A percentile compares a stretch with the other conserved stretches of the same genome.
Evolutionary conservation across 2,888 invertebrate genomes (phyloP).

Genomic region (Spatulosminthurus flaviceps): DNA sequence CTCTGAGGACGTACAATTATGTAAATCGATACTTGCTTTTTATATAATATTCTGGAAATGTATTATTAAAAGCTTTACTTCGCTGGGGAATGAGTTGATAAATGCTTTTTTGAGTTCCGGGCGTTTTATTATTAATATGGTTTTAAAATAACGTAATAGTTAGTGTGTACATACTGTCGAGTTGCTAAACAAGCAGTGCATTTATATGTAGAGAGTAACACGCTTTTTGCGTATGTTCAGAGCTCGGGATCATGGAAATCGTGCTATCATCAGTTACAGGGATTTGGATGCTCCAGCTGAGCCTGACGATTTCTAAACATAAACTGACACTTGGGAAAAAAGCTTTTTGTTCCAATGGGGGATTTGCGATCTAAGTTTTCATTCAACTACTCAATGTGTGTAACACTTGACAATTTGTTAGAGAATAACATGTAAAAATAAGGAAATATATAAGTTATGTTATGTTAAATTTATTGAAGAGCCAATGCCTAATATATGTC

Average conservation of each 20-base stretch:
- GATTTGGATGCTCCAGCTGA: constrained; percentile 93
- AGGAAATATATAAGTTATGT: not conserved
- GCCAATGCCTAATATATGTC: not conserved
- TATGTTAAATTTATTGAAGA: not conserved
- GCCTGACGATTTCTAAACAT: constrained; percentile 78
- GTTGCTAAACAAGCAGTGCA: constrained; percentile 14
- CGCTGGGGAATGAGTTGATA: not conserved
- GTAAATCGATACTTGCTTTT: not conserved
- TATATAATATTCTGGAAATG: not conserved
- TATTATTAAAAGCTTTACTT: constrained; percentile 4
- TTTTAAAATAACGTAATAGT: not conserved
- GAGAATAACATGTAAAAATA: not conserved
- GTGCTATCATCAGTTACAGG: constrained; percentile 90
- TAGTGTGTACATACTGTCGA: not conserved
- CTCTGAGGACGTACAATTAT: not conserved
- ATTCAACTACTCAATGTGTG: not conserved
- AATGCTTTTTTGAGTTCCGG: not conserved
- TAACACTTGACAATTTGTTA: not conserved
- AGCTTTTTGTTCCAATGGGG: constrained; percentile 12
- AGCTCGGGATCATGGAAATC: constrained; percentile 76
- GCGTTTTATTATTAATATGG: not conserved
- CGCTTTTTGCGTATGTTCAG: constrained; percentile 67
- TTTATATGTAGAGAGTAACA: constrained; percentile 30
- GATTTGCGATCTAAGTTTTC: not conserved
- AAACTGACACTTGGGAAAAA: not conserved